phyloP scores from a whole-genome alignment of 2,888 invertebrate species.

The Leucophenga maculata region DNA sequence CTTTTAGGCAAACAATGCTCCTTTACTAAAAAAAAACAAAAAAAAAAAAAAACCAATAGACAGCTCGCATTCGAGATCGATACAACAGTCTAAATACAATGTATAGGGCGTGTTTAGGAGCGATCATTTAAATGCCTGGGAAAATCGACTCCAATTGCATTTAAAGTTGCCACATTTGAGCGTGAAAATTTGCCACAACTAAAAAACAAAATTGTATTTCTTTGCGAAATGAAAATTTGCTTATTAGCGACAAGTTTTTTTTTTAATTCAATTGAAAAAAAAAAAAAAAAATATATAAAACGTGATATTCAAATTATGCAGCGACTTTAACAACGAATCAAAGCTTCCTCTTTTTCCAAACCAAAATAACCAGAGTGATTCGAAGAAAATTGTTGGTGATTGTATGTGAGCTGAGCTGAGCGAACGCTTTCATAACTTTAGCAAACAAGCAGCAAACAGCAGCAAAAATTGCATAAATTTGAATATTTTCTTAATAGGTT shows the following conservation, averaged over 20 bases:
- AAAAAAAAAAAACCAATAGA: conserved; percentile 24
- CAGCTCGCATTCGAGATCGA: neutral
- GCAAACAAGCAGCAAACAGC: neutral
- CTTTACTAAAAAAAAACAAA: no score
- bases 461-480: conserved; percentile 48
- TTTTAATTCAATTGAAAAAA: conserved; percentile 40
- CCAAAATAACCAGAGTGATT: conserved; percentile 16
- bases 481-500: conserved; percentile 47
- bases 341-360: conserved; percentile 32
- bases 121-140: neutral
- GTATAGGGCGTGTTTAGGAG: conserved; percentile 8
- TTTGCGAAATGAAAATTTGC: conserved; percentile 23
- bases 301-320: conserved; percentile 45
- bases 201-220: neutral
- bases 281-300: conserved; percentile 45
- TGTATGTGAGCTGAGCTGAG: conserved; percentile 14
- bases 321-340: neutral
- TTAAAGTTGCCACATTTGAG: neutral
- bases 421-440: neutral
- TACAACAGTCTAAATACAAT: neutral
- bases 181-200: neutral
- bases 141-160: neutral
- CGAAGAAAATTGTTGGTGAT: conserved; percentile 35
- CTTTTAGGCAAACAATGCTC: conserved; percentile 34
- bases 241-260: neutral